Conservation (phyloP, 2,113 vertebrate species). For the Grammomys dolichurus region DNA sequence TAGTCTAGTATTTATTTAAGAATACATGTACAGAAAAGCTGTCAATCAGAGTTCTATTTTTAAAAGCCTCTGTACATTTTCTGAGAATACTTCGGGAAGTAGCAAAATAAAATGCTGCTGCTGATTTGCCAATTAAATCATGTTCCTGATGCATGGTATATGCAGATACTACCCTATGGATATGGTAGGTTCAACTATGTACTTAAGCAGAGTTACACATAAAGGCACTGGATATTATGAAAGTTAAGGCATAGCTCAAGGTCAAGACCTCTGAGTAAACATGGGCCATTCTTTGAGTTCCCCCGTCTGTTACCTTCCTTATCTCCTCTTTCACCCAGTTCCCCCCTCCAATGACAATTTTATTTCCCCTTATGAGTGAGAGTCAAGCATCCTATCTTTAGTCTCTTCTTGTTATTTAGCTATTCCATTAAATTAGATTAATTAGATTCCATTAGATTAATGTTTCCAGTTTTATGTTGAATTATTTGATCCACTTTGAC, state of each 20-base stretch:
- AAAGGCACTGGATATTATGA: background rate
- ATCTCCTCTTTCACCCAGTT: background rate
- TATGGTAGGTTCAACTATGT: background rate
- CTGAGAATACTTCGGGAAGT: background rate
- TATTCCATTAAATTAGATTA: too few relatives aligned
- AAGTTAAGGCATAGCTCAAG: background rate
- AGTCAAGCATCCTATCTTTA: too few relatives aligned
- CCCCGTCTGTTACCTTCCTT: too few relatives aligned
- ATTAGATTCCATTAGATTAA: too few relatives aligned
- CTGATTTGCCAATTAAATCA: background rate
- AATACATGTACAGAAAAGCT: fast-evolving
- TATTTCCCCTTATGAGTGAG: too few relatives aligned
- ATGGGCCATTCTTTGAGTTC: background rate
- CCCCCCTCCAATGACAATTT: too few relatives aligned
- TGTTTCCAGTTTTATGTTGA: too few relatives aligned
- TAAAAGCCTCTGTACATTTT: too few relatives aligned
- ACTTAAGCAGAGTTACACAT: background rate
- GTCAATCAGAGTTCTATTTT: too few relatives aligned
- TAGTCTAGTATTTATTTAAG: fast-evolving
- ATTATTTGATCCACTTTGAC: too few relatives aligned
- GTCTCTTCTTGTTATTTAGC: too few relatives aligned
- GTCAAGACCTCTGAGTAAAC: background rate
- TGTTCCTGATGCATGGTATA: background rate
- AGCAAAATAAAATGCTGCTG: background rate
- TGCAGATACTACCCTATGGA: too few relatives aligned